Evolutionary conservation across 2,113 vertebrate genomes (phyloP), one percentile per base, ranked within the genome.

Genomic region (Lagenorhynchus albirostris): DNA sequence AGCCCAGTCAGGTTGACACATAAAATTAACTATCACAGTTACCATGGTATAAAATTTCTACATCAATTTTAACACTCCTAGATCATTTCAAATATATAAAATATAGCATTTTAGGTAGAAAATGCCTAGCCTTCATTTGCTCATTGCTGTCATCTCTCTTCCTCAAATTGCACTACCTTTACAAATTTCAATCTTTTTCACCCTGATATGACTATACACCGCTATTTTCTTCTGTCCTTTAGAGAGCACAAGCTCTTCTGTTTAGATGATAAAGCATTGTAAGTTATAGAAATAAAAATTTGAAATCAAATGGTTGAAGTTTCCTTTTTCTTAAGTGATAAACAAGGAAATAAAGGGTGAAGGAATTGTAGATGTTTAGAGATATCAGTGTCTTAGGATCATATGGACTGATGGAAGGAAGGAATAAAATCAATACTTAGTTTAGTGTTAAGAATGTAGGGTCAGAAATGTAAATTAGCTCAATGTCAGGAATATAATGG

Each of bases 191-290:
- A 25, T 62, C 23, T 21, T 62, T 44, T 58, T 68, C 70, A 47
- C 5, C n/a, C 8, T 41, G 15, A 10, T 47, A 47, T 47, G 29
- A 33, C 14, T 60, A 18, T 15, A 0, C 3, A 47, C 1, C 17
- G 1, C 0, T 50, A 63, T 62, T 92, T 44, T 58, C 20, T 53
- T 62, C 10, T 23, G 13, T 55, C 33, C 2, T 86, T 65, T 79
- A 70, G 4, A 79, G 7, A n/a, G 60, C 1, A 65, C 6, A 63
- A 60, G 6, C 13, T 26, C 13, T 20, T 14, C 14, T 21, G 0
- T 14, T 33, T 71, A 21, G 4, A 21, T 17, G 5, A 79, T 38
- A 71, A 79, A 71, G 4, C 23, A 25, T 20, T 36, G 10, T 21
- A 36, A 77, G 20, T 53, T 33, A 6, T 15, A 68, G 23, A 83